Evolutionary conservation across 2,113 vertebrate species (phyloP).

Genomic region (Tautogolabrus adspersus): DNA sequence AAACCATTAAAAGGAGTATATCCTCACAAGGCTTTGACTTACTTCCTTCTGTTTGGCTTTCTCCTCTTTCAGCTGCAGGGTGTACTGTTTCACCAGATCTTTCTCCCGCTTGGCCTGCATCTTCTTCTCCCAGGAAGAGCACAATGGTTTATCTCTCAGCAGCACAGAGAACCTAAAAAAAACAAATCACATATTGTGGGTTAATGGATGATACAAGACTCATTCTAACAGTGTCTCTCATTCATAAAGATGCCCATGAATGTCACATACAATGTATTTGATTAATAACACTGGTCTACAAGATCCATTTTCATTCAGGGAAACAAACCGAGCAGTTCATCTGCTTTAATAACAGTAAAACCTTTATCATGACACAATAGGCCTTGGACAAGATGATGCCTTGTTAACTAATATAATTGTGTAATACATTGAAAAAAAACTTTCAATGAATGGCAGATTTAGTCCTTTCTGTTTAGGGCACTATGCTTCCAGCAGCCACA

Average conservation of each 20-base stretch:
- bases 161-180: conserved; percentile 89
- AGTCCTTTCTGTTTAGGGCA: too few species aligned
- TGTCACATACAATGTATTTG: neutral
- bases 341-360: too few species aligned
- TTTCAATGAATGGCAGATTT: too few species aligned
- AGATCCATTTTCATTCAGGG: too few species aligned
- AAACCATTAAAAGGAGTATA: neutral
- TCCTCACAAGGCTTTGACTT: neutral
- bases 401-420: too few species aligned
- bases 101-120: conserved; percentile 89
- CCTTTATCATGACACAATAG: too few species aligned
- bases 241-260: neutral
- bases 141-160: conserved; percentile 89
- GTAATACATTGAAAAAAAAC: too few species aligned
- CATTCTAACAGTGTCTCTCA: too few species aligned
- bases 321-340: too few species aligned
- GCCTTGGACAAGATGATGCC: too few species aligned
- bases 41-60: conserved; percentile 87
- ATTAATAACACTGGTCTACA: too few species aligned
- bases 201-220: neutral
- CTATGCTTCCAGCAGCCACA: too few species aligned
- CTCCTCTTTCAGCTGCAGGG: conserved; percentile 87
- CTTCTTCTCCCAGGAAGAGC: conserved; percentile 90
- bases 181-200: neutral
- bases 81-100: conserved; percentile 83